Evolutionary conservation across 2,797 vertebrate genomes (phyloP).

Genomic region (Girardinus metallicus): DNA sequence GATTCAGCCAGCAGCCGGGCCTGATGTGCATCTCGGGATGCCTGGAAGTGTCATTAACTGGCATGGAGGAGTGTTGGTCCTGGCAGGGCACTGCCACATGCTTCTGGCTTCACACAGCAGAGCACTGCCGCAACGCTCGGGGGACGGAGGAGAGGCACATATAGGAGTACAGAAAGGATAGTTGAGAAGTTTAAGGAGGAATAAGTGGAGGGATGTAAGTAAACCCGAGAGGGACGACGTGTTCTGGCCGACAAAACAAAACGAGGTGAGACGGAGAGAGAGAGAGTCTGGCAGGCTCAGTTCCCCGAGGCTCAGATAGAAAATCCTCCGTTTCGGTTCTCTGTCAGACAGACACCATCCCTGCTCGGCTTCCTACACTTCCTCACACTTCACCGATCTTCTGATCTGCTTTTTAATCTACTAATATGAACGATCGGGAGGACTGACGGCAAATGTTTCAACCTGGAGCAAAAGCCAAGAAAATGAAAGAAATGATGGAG

Average conservation of each 20-base stretch:
- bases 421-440: background rate
- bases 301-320: slow-evolving; percentile 48
- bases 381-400: background rate
- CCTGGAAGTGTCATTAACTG: slow-evolving; percentile 54
- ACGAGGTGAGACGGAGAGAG: slow-evolving; percentile 49
- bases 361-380: background rate
- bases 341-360: background rate
- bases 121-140: slow-evolving; percentile 6
- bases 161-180: slow-evolving; percentile 3
- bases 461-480: background rate
- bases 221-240: slow-evolving; percentile 32
- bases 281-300: slow-evolving; percentile 44
- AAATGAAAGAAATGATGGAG: background rate
- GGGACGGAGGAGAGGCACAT: slow-evolving; percentile 15
- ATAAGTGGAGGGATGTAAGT: slow-evolving; percentile 35
- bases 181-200: slow-evolving; percentile 26
- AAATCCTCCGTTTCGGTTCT: slow-evolving; percentile 54
- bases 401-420: background rate
- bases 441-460: background rate
- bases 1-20: slow-evolving; percentile 56
- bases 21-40: slow-evolving; percentile 44
- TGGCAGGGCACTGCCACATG: slow-evolving; percentile 41
- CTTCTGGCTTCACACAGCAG: slow-evolving; percentile 9
- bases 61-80: slow-evolving; percentile 31
- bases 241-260: slow-evolving; percentile 30